A percentile compares a stretch with the other conserved stretches of the same genome.
phyloP scores from a whole-genome alignment of 2,113 vertebrate species.

The Hemibagrus wyckioides region DNA sequence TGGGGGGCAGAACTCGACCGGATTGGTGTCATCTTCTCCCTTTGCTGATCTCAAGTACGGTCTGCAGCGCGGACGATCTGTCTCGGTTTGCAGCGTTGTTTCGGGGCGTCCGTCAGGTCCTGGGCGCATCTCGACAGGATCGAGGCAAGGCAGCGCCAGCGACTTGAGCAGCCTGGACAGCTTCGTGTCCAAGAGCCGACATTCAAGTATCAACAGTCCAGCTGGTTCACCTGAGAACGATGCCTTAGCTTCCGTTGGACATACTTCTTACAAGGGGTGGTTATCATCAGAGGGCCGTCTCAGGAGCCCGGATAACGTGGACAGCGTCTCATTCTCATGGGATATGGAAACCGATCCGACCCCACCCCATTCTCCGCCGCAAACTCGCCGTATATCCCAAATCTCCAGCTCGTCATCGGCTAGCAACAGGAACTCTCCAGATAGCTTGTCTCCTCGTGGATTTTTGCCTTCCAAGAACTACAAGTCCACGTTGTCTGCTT shows the following conservation, averaged over 20 bases:
- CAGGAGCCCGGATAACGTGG: constrained; percentile 48
- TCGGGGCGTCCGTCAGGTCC: constrained; percentile 70
- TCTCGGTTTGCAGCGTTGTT: constrained; percentile 73
- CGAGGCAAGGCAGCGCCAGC: constrained; percentile 63
- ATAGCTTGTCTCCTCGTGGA: constrained; percentile 65
- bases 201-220: constrained; percentile 28
- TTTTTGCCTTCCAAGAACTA: constrained; percentile 64
- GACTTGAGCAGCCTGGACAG: constrained; percentile 59
- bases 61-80: constrained; percentile 66
- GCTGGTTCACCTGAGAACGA: constrained; percentile 1
- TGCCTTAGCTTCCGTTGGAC: neutral
- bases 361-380: constrained; percentile 69
- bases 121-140: constrained; percentile 72
- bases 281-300: constrained; percentile 15
- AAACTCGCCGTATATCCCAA: constrained; percentile 66
- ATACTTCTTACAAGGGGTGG: constrained; percentile 1
- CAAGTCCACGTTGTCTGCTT: constrained; percentile 63
- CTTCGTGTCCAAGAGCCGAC: neutral
- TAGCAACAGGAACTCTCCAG: constrained; percentile 59
- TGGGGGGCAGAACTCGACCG: constrained; percentile 34
- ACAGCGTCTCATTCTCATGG: constrained; percentile 55
- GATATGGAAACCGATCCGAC: constrained; percentile 66
- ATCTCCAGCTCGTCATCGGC: constrained; percentile 65
- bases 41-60: constrained; percentile 75
- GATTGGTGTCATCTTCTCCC: constrained; percentile 51